These are phyloP conservation scores for Plectus sambesii DNA, from an alignment of 1,140 invertebrate genomes.

Conservation along the genomic window DNA sequence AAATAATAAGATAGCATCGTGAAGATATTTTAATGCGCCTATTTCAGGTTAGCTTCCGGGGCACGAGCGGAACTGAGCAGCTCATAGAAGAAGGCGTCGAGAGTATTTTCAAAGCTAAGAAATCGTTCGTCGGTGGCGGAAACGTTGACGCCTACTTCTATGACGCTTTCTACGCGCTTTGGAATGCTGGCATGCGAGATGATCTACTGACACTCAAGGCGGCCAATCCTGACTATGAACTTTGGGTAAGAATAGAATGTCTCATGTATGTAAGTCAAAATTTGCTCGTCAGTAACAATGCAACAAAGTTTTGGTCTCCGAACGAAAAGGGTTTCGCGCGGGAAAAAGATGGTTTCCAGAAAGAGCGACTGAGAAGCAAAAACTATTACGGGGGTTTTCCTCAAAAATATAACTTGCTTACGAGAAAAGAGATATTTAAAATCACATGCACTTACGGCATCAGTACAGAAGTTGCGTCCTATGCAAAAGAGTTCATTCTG, in stretches of 20 bases:
- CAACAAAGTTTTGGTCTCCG: too few species aligned
- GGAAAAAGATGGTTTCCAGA: too few species aligned
- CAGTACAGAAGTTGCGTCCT: too few species aligned
- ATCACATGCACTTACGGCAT: too few species aligned
- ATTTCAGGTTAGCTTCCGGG: too few species aligned
- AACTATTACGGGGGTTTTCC: too few species aligned
- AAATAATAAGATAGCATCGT: too few species aligned
- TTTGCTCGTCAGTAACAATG: slow-evolving; percentile 9
- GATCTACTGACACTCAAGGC: slow-evolving; percentile 9
- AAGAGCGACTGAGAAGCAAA: too few species aligned
- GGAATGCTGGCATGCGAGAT: slow-evolving; percentile 20
- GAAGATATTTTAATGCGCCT: too few species aligned
- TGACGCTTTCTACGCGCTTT: slow-evolving; percentile 19
- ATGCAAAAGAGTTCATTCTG: too few species aligned
- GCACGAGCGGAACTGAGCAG: slow-evolving; percentile 18
- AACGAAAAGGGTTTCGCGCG: too few species aligned
- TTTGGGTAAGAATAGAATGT: slow-evolving; percentile 24
- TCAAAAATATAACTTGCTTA: slow-evolving; percentile 20
- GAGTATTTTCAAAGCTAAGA: slow-evolving; percentile 19
- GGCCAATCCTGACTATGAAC: slow-evolving; percentile 14
- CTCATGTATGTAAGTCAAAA: slow-evolving; percentile 20
- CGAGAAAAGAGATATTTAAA: too few species aligned
- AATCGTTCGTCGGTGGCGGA: slow-evolving; percentile 21
- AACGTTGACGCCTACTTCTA: slow-evolving; percentile 24
- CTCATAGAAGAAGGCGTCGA: slow-evolving; percentile 20